These are phyloP conservation scores for Drosophila kepulauana DNA, from an alignment of 1,140 invertebrate species.

Conservation along the genomic window DNA sequence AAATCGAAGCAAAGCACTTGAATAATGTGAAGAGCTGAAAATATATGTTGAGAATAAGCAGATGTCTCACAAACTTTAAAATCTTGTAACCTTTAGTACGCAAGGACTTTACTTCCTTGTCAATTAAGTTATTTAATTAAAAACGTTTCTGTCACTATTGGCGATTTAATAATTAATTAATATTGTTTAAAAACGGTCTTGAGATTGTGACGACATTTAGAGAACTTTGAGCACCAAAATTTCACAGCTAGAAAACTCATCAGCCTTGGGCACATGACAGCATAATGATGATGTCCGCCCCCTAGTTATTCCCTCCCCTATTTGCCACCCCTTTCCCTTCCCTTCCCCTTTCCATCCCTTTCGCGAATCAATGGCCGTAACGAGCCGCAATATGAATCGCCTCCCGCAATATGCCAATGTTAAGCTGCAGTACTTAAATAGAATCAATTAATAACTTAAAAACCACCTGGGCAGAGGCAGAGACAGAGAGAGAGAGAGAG, in stretches of 20 bases:
- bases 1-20: slow-evolving; percentile 62
- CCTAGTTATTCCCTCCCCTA: neutral
- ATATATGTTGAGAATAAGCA: neutral
- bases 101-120: too few species aligned
- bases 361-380: slow-evolving; percentile 52
- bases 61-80: neutral
- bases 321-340: neutral
- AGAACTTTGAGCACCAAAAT: neutral
- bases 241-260: neutral
- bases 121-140: neutral
- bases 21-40: neutral
- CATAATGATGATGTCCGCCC: neutral
- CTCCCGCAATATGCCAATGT: slow-evolving; percentile 73
- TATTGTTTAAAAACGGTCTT: neutral
- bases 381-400: slow-evolving; percentile 68
- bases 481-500: neutral
- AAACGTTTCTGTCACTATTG: neutral
- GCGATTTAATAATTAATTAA: neutral
- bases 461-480: slow-evolving; percentile 53
- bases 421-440: slow-evolving; percentile 73
- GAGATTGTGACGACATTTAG: neutral
- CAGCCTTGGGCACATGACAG: neutral
- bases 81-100: too few species aligned
- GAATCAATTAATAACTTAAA: slow-evolving; percentile 83
- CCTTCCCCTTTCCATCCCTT: too few species aligned